Base-by-base conservation (phyloP, 2,113 vertebrate genomes). In the Silurus glanis region DNA sequence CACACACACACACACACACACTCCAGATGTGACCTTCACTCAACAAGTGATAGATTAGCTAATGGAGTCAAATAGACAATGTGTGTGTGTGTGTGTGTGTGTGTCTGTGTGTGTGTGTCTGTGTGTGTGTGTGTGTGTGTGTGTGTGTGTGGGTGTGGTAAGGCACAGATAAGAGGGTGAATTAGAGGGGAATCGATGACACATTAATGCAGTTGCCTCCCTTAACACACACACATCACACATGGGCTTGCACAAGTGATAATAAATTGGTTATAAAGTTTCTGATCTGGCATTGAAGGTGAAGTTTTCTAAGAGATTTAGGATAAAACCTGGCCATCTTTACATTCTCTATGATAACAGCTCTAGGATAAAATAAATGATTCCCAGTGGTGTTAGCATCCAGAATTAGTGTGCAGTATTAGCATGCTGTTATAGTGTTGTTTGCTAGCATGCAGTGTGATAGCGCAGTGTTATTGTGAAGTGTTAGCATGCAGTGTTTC, bases 31-130 rank as follows among this genome's bases (percentile, higher is more conserved):
- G 74, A 76, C 74, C 74, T 76, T 76, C 51, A 78, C 74, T 78
- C 6, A 78, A 78, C 72, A 76, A 76, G 51, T 78, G 74, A 78
- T 78, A 25, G 51, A 78, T 78, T 78, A 25, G 23, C 23, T 78
- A 12, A 55, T 16, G 51, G 23, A 78, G 49, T 78, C 74, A 78
- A 14, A 79, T 16, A 9, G 53, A 79, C n/a, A 37, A 3, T 9
- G n/a, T 3, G n/a, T 66, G 64, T 66, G 64, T 66, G 28, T 37
- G 2, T 37, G 37, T 37, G 37, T 37, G 37, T 37, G 37, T 37
- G 37, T 37, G 55, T 17, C 5, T 17, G 67, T 28, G 25, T 14
- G 66, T 5, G 28, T 37, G 9, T 12, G n/a, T 37, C 25, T 16
- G 66, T 37, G 66, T 17, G 28, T 16, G 66, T 28, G 25, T 28